phyloP scores from a whole-genome alignment of 2,113 vertebrate genomes.

The Pluvialis apricaria region DNA sequence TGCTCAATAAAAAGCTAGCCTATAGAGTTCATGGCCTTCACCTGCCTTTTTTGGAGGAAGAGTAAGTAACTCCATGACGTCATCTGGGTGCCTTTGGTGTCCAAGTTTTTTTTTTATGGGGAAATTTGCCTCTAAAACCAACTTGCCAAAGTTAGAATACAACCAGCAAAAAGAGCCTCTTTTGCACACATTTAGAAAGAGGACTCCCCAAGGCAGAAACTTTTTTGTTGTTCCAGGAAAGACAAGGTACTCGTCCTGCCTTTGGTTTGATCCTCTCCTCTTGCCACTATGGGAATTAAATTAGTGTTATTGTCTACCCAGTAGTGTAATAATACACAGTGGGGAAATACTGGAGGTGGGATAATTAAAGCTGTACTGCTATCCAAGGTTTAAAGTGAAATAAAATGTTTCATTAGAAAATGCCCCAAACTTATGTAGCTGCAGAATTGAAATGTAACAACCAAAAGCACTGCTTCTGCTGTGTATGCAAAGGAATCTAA shows the following conservation, averaged over 20 bases:
- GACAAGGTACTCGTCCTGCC: background rate
- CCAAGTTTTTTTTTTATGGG: background rate
- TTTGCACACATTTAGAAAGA: background rate
- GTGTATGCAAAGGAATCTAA: slow-evolving; percentile 20
- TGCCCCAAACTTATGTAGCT: fast-evolving
- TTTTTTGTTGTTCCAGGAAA: background rate
- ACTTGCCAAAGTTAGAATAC: background rate
- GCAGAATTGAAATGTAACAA: background rate
- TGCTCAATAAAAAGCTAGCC: background rate
- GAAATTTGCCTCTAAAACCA: background rate
- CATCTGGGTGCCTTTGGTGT: background rate
- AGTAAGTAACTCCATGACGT: background rate
- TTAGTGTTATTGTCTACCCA: background rate
- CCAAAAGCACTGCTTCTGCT: background rate
- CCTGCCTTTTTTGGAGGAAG: background rate
- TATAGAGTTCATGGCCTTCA: background rate
- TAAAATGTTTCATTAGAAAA: background rate
- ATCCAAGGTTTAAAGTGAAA: background rate
- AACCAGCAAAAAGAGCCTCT: background rate
- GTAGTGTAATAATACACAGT: background rate
- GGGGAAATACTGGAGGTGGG: background rate
- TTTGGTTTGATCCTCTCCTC: background rate
- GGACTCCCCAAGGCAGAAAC: background rate
- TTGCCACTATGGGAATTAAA: background rate
- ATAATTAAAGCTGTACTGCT: background rate